Base-by-base conservation (phyloP, 1,140 invertebrate genomes). In the Brevipalpus yothersi region DNA sequence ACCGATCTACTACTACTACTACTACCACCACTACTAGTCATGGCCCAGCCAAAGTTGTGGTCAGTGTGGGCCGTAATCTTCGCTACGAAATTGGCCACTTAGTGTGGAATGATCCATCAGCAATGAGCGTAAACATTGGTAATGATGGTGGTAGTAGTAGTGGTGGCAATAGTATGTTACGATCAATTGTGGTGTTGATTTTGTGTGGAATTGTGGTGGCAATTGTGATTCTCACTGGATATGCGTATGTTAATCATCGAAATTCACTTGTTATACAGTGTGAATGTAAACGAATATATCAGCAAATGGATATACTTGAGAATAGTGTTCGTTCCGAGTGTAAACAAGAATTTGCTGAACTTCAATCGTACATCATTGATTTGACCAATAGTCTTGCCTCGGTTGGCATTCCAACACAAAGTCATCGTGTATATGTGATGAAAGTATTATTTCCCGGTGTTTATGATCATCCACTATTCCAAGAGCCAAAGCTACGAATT, bases 301-400 rank as follows among this genome's bases (percentile, higher is more conserved):
- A 96, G 66, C 92, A 98, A 73, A 94, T 99, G 86, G 94, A 97
- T 65, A 95, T 90, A 15, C 74, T 98, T 53, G 93, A 98, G 71
- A 57, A 57, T 43, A 13, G 40, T 15, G 56, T 54, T 13, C 53
- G 53, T 15, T 54, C 12, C 12, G 53, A 54, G 23, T 97, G 93
- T 70, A 96, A 96, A 73, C 86, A 93, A 76, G 94, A 93, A 7
- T 98, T 98, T 79, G 93, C 93, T n/a, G 94, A 98, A 73, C 75
- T 99, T 17, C 94, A 98, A 75, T 98, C 94, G 2, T 93, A 97
- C 72, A 95, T 99, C 85, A 92, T 89, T 53, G 93, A 97, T 72
- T 75, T 97, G 65, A 94, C 88, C 41, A 90, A 87, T 40, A 90
- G 96, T 75, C 75, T 96, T 59, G 87, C 92, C 72, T 89, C 86